phyloP scores from a whole-genome alignment of 2,797 vertebrate species.

The Heteromormyrus szaboi region DNA sequence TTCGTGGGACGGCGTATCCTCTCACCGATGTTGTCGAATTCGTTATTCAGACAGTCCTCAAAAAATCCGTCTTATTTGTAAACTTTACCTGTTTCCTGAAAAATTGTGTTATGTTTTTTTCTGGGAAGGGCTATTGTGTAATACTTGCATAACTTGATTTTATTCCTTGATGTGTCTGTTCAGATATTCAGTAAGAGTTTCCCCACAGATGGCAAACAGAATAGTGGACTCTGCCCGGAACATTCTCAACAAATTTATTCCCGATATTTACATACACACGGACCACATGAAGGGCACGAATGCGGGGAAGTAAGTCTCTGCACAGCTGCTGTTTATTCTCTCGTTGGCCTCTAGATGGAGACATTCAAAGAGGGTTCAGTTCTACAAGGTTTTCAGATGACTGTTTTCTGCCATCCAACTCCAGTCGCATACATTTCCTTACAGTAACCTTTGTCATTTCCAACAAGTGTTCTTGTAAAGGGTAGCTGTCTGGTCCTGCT shows the following conservation, averaged over 20 bases:
- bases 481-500: background rate
- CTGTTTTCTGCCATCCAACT: background rate
- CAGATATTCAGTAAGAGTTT: conserved; percentile 88
- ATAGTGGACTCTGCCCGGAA: conserved; percentile 86
- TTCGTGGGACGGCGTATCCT: conserved; percentile 96
- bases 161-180: conserved; percentile 42
- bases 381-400: background rate
- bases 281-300: conserved; percentile 90
- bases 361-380: background rate
- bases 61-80: background rate
- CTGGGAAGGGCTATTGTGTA: background rate
- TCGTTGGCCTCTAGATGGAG: background rate
- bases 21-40: background rate
- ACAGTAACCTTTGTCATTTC: background rate
- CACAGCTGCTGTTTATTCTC: background rate
- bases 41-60: background rate
- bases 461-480: background rate
- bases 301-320: conserved; percentile 83
- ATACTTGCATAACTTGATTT: background rate
- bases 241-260: conserved; percentile 86
- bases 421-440: background rate
- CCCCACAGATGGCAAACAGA: conserved; percentile 93
- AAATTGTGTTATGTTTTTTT: background rate
- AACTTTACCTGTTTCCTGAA: background rate
- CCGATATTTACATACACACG: conserved; percentile 93